Evolutionary conservation across 2,888 invertebrate species (phyloP).

Genomic region (Imbricaverruca yamaguchii): DNA sequence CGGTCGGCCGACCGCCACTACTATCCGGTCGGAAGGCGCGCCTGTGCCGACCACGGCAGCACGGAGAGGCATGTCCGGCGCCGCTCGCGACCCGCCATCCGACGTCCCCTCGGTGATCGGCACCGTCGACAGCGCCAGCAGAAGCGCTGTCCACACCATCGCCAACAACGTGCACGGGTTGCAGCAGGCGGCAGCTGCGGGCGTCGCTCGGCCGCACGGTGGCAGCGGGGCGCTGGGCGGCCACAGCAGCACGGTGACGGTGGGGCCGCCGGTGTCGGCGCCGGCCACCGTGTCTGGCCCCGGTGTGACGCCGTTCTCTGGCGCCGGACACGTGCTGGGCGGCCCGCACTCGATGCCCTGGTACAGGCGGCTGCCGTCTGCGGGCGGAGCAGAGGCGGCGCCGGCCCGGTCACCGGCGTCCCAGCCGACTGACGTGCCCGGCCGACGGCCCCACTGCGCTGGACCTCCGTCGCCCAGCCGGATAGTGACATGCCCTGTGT

Average conservation of each 20-base stretch:
- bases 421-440: too few relatives aligned
- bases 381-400: not conserved
- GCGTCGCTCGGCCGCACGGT: not conserved
- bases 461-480: too few relatives aligned
- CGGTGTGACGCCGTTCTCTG: not conserved
- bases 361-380: not conserved
- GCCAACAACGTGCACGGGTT: slow-evolving; percentile 1
- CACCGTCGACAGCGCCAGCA: not conserved
- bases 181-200: not conserved
- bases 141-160: not conserved
- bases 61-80: too few relatives aligned
- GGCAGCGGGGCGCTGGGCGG: not conserved
- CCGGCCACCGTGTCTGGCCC: not conserved
- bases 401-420: not conserved
- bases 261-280: not conserved
- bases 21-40: not conserved
- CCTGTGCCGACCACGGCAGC: too few relatives aligned
- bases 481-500: slow-evolving; percentile 46
- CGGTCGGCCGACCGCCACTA: not conserved
- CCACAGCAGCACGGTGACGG: not conserved
- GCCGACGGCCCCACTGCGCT: too few relatives aligned
- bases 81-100: not conserved
- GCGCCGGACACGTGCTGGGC: not conserved
- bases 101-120: not conserved
- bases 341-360: not conserved